Base-by-base conservation (phyloP, 2,888 invertebrate genomes). In the Polydesmus complanatus region DNA sequence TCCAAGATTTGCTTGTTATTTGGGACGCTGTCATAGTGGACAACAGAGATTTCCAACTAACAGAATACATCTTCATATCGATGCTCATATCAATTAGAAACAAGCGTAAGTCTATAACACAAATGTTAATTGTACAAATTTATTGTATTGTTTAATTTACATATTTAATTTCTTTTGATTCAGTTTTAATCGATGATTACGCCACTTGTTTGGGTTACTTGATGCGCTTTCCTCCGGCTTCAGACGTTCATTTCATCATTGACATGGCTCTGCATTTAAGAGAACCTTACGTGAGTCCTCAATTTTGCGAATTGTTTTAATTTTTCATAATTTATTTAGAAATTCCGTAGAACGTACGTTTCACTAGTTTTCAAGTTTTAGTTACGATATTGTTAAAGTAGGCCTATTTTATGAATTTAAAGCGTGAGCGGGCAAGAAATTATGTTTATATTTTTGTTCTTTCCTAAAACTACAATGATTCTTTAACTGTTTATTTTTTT, bases 11-110 rank as follows among this genome's bases (percentile, higher is more conserved):
- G 55, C 78, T 90, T 1, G 80, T 82, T 57, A 73, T 90, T 3
- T 90, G 90, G 90, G 88, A 91, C 67, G 86, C 86, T 60, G 80
- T 89, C 64, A 87, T 90, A 75, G 81, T 86, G 0, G 85, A 85
- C 68, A 82, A 74, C 47, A 71, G 75, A 22, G 72, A 73, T 22
- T 76, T 78, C 66, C 73, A 74, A 58, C 69, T 79, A 3, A 77
- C 83, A 19, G 82, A 85, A 69, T 85, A 82, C 68, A 79, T 90
- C 57, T 80, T 88, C 66, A 80, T 88, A 8, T 84, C 88, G 19
- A 84, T 90, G 84, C 73, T 90, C 55, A 77, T 86, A 55, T 81
- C 84, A 49, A 83, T 88, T 65, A 74, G 86, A 63, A 79, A 79
- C 66, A 78, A 81, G 63, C 72, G 88, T 87, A 71, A 80, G 83